Evolutionary conservation across 2,797 vertebrate species (phyloP).

Genomic region (Babyrousa celebensis): DNA sequence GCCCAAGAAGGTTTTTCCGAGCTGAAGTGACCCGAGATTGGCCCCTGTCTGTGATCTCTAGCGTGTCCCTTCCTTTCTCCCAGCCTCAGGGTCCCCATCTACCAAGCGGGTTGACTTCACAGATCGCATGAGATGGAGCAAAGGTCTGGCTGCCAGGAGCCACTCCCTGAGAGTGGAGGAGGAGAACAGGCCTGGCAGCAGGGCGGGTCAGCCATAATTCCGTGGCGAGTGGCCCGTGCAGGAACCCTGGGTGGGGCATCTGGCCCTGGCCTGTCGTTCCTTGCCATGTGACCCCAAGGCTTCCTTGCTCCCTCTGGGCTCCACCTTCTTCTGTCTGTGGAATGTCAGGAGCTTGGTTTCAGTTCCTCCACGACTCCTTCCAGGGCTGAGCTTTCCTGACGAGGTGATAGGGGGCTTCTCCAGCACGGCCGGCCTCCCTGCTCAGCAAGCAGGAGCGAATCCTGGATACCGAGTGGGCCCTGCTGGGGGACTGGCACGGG

Average conservation of each 20-base stretch:
- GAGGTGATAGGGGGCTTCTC: background rate
- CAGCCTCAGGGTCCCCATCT: conserved; percentile 4
- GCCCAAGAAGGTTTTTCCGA: conserved; percentile 4
- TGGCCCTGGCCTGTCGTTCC: background rate
- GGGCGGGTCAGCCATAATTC: background rate
- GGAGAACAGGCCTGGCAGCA: background rate
- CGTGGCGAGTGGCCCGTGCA: rapidly evolving
- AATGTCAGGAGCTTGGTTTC: conserved; percentile 65
- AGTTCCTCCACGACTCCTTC: background rate
- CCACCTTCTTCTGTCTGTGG: background rate
- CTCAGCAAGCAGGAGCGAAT: background rate
- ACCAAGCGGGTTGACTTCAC: background rate
- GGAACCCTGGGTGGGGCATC: background rate
- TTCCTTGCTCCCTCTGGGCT: background rate
- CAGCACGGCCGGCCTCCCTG: background rate
- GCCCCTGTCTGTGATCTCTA: background rate
- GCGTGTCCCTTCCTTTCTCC: background rate
- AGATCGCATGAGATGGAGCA: conserved; percentile 73
- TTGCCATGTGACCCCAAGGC: background rate
- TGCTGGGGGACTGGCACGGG: background rate
- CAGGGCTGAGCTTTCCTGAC: background rate
- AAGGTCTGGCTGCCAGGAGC: conserved; percentile 76
- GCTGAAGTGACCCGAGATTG: background rate
- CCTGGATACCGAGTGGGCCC: background rate
- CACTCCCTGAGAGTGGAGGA: conserved; percentile 34